A percentile compares a stretch with the other conserved stretches of the same genome.
phyloP scores from a whole-genome alignment of 2,888 invertebrate species.

The Carpatolechia fugitivella region DNA sequence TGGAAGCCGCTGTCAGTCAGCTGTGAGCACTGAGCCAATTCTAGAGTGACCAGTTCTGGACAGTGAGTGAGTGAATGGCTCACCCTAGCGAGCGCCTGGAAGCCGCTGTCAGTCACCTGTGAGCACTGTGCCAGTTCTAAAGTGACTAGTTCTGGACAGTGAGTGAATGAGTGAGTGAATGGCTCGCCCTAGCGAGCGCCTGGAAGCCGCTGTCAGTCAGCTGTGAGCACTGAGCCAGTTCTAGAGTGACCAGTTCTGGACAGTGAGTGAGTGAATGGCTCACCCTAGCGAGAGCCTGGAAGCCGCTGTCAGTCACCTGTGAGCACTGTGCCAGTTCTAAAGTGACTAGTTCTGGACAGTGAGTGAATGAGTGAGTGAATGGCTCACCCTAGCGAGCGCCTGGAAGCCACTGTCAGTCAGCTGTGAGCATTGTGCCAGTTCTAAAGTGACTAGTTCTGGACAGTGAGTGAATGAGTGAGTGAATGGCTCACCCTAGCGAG shows the following conservation, averaged over 20 bases:
- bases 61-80: constrained; percentile 85
- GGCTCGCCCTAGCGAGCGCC: constrained; percentile 91
- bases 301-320: constrained; percentile 97
- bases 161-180: no score
- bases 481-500: constrained; percentile 91
- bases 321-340: constrained; percentile 97
- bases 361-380: no score
- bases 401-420: constrained; percentile 98
- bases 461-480: constrained; percentile 81
- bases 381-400: constrained; percentile 91
- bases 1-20: constrained; percentile 98
- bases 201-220: constrained; percentile 98
- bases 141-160: constrained; percentile 92
- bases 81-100: constrained; percentile 95
- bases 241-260: constrained; percentile 91
- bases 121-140: constrained; percentile 97
- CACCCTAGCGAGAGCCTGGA: constrained; percentile 95
- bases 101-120: constrained; percentile 97
- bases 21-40: constrained; percentile 96
- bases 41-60: constrained; percentile 91
- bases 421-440: constrained; percentile 96
- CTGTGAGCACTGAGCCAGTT: constrained; percentile 96
- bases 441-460: constrained; percentile 91
- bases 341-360: constrained; percentile 92
- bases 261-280: constrained; percentile 85